Evolutionary conservation across 35 echinoderm and acorn worm genomes (phyloP).

Genomic region (Heliocidaris erythrogramma): DNA sequence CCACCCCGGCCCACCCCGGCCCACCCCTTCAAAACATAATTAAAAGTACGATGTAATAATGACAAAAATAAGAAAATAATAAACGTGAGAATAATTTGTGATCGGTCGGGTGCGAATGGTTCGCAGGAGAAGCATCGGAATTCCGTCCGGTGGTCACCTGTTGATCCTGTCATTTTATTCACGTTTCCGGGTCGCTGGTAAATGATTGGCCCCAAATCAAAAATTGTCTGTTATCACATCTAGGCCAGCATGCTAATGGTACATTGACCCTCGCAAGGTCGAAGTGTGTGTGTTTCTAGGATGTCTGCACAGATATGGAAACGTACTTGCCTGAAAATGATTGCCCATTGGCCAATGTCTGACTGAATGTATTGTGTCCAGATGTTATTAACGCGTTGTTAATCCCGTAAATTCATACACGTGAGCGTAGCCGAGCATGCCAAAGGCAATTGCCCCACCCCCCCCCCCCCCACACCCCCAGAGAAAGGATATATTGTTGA

Average conservation of each 20-base stretch:
- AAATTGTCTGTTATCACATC: conserved; percentile 4
- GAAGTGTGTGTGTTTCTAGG: neutral
- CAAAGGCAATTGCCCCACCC: too few relatives aligned
- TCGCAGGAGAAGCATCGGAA: neutral
- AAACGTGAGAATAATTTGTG: too few relatives aligned
- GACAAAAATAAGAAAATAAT: neutral
- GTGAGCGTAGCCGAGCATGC: neutral
- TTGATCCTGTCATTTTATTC: neutral
- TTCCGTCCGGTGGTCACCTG: neutral
- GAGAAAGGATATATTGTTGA: too few relatives aligned
- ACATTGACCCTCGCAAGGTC: neutral
- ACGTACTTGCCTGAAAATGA: neutral
- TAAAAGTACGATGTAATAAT: neutral
- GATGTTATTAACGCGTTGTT: neutral
- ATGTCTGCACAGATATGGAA: neutral
- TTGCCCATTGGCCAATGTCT: too few relatives aligned
- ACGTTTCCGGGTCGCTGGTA: neutral
- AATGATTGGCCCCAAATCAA: neutral
- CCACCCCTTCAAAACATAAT: neutral
- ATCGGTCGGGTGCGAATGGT: neutral
- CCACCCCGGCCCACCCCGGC: neutral
- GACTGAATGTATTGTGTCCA: neutral
- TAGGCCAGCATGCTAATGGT: neutral
- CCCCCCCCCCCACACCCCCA: neutral
- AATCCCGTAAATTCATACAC: too few relatives aligned